Evolutionary conservation across 37 sponge, comb jelly and placozoan genomes (phyloP).

Genomic region (Ianthella basta): DNA sequence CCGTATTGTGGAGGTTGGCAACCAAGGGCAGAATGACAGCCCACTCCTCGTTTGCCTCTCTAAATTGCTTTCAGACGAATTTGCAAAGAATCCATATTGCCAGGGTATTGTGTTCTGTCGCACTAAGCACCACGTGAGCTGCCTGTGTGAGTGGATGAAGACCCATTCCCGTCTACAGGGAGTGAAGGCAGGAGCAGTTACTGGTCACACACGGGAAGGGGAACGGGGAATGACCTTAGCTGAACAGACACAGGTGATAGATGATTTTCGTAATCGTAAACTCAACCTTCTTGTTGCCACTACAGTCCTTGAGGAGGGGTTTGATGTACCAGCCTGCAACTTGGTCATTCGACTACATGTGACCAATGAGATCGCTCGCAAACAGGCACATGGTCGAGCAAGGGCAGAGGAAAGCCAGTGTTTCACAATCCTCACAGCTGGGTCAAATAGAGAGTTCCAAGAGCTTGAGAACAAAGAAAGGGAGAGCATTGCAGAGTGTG

Average conservation of each 20-base stretch:
- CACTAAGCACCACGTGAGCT: constrained; percentile 18
- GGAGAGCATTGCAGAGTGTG: constrained; percentile 6
- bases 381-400: constrained; percentile 32
- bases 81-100: background rate
- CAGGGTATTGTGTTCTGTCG: constrained; percentile 22
- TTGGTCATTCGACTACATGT: constrained; percentile 33
- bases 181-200: constrained; percentile 28
- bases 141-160: constrained; percentile 22
- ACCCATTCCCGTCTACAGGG: background rate
- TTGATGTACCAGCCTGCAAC: constrained; percentile 40
- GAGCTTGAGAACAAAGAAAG: constrained; percentile 12
- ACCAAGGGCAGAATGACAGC: background rate
- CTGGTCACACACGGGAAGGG: constrained; percentile 52
- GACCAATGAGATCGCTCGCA: constrained; percentile 37
- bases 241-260: constrained; percentile 67
- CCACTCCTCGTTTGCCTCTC: background rate
- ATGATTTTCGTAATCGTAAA: constrained; percentile 73
- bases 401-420: constrained; percentile 35
- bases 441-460: constrained; percentile 21
- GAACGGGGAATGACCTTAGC: constrained; percentile 56
- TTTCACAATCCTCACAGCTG: constrained; percentile 9
- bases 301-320: constrained; percentile 37
- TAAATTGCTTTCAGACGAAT: background rate
- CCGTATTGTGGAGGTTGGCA: background rate
- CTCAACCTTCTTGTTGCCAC: constrained; percentile 62